Evolutionary conservation across 2,888 invertebrate species (phyloP), one percentile per base, ranked within the genome.

Genomic region (Tromatobia lineatoria): DNA sequence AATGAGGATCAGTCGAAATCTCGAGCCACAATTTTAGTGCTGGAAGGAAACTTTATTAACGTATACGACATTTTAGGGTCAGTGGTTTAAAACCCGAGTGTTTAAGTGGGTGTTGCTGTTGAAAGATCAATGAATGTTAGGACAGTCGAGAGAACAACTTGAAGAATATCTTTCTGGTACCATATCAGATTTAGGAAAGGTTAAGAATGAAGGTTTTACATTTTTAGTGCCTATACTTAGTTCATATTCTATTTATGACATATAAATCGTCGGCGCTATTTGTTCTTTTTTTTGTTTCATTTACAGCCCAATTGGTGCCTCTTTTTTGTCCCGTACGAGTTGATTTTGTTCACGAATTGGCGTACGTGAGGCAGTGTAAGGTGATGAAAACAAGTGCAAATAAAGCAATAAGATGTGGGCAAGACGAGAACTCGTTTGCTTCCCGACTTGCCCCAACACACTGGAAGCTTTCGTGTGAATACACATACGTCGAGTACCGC

Each of bases 301-400:
- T 52, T 45, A 52, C 45, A 20, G 29, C 29, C 29, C 42, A 59
- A 73, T 77, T 66, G 34, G 15, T 54, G 54, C 54, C 57, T 59
- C 71, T 25, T 82, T 38, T 73, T 42, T 38, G 20, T 23, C 47
- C 34, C 11, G 50, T 59, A 50, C n/a, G 23, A 18, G 38, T 25
- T 61, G 25, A 29, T 80, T 73, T 64, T 38, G 23, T 23, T 70
- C 20, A 23, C 15, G 25, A 74, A 50, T 18, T n/a, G 45, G 23
- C 57, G 57, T 45, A 15, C 38, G 50, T 18, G 25, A 10, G 73
- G 77, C 69, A 45, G 20, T 11, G 29, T 52, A 69, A 74, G 57
- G 67, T 57, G 73, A 80, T 80, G 74, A 74, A 75, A 76, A 50
- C 71, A 66, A 71, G 76, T 73, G 76, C 52, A 83, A 83, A 83